Evolutionary conservation across 2,113 vertebrate genomes (phyloP), one percentile per base, ranked within the genome.

Genomic region (Saccopteryx bilineata): DNA sequence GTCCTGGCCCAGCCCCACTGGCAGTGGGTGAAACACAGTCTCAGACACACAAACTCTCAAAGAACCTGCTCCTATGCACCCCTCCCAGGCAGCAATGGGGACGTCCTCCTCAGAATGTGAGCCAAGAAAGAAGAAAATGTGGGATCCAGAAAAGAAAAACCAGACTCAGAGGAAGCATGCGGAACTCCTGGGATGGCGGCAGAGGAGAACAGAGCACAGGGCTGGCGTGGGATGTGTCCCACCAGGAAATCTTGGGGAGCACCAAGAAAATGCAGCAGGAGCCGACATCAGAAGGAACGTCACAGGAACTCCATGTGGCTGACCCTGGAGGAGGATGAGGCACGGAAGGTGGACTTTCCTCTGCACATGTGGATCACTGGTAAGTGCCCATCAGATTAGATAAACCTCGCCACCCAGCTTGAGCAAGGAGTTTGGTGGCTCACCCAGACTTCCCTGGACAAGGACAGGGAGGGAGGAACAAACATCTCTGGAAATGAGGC

Each of bases 361-460:
- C 33, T 1, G n/a, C 23, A 3, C 1, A 13, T 0, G 12, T 21
- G 46, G 19, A 1, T 33, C 33, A 75, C 66, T 31, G 33, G 7
- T 10, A 33, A 24, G 13, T 0, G 1, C 23, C 28, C n/a, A 3
- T 21, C 50, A 28, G 72, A 31, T 23, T 7, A 31, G 33, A 69
- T 2, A 0, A 19, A 58, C 28, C 13, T 52, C 11, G 3, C 23
- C 1, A 31, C 31, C 24, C 46, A 48, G 54, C 52, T 63, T 18
- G 5, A 17, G 33, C 83, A 24, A 72, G 6, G 2, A 8, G n/a
- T 4, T n/a, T 86, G n/a, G 48, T 9, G 4, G 17, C 65, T 19
- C 11, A 8, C 6, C 18, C 54, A 13, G 31, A 14, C 48, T 26
- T 82, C 71, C 46, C 54, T 63, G 74, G 72, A 14, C 9, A 17